These are phyloP conservation scores for Antechinus flavipes DNA, from an alignment of 2,113 vertebrate species.

Conservation along the genomic window DNA sequence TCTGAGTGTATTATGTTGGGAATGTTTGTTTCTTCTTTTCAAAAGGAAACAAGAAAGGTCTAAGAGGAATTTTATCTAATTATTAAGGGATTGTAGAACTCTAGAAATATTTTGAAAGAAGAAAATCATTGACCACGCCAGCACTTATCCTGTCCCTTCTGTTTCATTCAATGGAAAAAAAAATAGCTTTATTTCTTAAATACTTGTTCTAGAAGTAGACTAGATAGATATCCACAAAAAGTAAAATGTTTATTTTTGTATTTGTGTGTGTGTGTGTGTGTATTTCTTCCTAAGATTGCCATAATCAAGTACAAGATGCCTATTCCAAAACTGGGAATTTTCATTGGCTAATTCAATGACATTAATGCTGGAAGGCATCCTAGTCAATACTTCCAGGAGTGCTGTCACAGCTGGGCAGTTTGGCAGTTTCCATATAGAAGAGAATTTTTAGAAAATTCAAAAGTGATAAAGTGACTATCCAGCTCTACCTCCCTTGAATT, in stretches of 20 bases:
- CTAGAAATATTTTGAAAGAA: background rate
- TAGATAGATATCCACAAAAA: background rate
- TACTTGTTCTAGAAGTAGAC: background rate
- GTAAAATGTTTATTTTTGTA: background rate
- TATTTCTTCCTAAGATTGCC: background rate
- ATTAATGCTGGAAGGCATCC: slow-evolving; percentile 15
- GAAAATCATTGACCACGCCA: background rate
- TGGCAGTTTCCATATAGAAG: background rate
- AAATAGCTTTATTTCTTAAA: background rate
- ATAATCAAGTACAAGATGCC: background rate
- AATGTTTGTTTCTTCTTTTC: background rate
- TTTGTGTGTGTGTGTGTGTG: too few species aligned
- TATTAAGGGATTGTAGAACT: background rate
- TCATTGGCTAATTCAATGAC: background rate
- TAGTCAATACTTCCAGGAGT: slow-evolving; percentile 29
- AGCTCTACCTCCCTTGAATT: background rate
- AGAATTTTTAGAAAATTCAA: slow-evolving; percentile 26
- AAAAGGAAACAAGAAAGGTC: background rate
- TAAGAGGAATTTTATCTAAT: background rate
- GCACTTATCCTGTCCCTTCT: background rate
- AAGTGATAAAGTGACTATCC: background rate
- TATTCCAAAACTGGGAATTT: background rate
- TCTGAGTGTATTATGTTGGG: background rate
- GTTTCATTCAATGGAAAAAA: background rate
- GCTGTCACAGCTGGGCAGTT: background rate